Evolutionary conservation across 2,888 invertebrate genomes (phyloP).

Genomic region (Panopea generosa): DNA sequence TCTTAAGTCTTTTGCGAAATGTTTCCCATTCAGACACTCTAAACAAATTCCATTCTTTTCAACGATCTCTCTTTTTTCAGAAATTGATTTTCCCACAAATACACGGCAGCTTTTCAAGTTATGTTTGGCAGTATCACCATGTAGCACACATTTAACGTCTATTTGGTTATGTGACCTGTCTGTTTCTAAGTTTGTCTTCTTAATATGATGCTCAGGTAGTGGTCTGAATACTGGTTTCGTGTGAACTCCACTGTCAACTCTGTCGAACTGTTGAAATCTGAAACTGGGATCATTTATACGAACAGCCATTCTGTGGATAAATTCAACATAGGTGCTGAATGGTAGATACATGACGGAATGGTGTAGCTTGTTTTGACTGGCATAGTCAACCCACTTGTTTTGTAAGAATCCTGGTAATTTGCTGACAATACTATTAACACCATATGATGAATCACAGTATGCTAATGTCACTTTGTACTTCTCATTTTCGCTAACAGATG

Average conservation of each 20-base stretch:
- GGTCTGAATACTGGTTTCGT: too few species aligned
- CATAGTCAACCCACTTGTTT: constrained; percentile 33
- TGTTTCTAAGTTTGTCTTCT: too few species aligned
- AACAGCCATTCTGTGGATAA: constrained; percentile 17
- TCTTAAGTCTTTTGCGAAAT: too few species aligned
- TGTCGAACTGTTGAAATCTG: too few species aligned
- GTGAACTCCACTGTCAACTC: background rate
- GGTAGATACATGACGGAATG: constrained; percentile 22
- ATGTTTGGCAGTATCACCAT: constrained; percentile 7
- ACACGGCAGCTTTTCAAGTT: constrained; percentile 17
- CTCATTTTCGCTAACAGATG: constrained; percentile 25
- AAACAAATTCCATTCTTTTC: background rate
- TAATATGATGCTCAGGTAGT: too few species aligned
- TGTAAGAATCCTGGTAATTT: constrained; percentile 36
- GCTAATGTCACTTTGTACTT: constrained; percentile 18
- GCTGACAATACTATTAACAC: constrained; percentile 46
- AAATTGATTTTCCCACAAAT: background rate
- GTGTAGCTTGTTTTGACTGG: background rate
- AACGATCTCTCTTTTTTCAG: background rate
- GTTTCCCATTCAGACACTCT: too few species aligned
- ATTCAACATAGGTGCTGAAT: constrained; percentile 20
- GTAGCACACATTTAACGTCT: background rate
- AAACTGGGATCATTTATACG: constrained; percentile 17
- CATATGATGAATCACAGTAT: constrained; percentile 44
- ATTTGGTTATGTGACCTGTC: too few species aligned